Evolutionary conservation across 2,113 vertebrate genomes (phyloP).

Genomic region (Eudyptes chrysolophus): DNA sequence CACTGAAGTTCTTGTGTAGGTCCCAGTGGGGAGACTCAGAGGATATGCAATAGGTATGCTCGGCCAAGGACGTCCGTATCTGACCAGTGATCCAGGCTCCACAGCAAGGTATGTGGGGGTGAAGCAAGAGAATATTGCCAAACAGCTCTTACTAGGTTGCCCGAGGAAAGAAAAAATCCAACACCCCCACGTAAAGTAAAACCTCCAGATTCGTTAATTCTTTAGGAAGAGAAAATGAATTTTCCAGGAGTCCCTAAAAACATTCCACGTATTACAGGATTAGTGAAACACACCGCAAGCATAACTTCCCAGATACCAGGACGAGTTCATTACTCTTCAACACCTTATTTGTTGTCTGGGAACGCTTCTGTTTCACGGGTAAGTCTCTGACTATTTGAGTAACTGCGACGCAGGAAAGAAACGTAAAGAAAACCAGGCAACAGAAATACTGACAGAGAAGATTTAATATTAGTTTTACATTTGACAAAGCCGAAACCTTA

Average conservation of each 20-base stretch:
- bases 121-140: neutral
- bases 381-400: accelerated
- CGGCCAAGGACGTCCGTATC: accelerated
- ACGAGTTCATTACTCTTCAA: accelerated
- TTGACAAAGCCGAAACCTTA: neutral
- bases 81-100: neutral
- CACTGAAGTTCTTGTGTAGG: neutral
- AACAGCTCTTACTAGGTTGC: neutral
- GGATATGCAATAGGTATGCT: no score
- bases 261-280: neutral
- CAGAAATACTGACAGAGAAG: no score
- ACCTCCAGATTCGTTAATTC: neutral
- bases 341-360: accelerated
- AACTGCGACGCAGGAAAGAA: neutral
- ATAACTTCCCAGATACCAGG: neutral
- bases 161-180: neutral
- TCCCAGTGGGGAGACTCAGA: neutral
- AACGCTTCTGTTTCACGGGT: neutral
- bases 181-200: neutral
- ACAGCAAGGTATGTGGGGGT: accelerated
- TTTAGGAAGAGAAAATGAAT: no score
- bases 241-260: neutral
- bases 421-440: neutral
- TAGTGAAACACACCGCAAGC: neutral
- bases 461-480: neutral